Conservation (phyloP, 2,797 vertebrate species). For the Dermochelys coriacea region DNA sequence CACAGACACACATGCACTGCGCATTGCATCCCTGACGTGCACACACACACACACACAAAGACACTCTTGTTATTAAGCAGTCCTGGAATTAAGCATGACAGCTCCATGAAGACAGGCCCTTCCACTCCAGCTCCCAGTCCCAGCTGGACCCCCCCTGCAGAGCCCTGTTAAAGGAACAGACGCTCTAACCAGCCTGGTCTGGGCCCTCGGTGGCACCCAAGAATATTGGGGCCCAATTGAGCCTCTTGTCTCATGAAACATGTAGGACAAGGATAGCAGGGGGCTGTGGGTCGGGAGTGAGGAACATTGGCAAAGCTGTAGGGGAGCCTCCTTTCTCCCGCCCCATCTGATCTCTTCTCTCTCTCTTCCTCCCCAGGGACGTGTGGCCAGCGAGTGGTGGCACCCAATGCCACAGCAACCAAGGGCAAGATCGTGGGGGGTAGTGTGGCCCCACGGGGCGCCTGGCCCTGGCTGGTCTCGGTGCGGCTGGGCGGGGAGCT, state of each 20-base stretch:
- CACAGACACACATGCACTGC: background rate
- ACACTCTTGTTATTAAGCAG: too few species aligned
- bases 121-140: background rate
- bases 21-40: too few species aligned
- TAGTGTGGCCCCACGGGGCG: slow-evolving; percentile 84
- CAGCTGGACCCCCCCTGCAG: too few species aligned
- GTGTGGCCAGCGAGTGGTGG: slow-evolving; percentile 82
- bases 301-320: background rate
- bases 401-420: slow-evolving; percentile 82
- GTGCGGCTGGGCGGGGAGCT: slow-evolving; percentile 89
- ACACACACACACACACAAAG: background rate
- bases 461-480: slow-evolving; percentile 97
- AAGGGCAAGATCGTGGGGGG: slow-evolving; percentile 92
- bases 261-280: background rate
- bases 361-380: slow-evolving; percentile 50
- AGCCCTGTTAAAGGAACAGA: too few species aligned
- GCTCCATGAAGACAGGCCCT: background rate
- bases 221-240: background rate
- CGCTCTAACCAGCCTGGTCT: too few species aligned
- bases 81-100: slow-evolving; percentile 16
- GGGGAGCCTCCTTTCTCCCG: accelerated
- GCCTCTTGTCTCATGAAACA: background rate
- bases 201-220: background rate
- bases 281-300: background rate
- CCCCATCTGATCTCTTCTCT: background rate